Percentiles rank a stretch among this genome's conserved stretches.
phyloP scores from a whole-genome alignment of 2,888 invertebrate species.

The Lasioglossum pauxillum region DNA sequence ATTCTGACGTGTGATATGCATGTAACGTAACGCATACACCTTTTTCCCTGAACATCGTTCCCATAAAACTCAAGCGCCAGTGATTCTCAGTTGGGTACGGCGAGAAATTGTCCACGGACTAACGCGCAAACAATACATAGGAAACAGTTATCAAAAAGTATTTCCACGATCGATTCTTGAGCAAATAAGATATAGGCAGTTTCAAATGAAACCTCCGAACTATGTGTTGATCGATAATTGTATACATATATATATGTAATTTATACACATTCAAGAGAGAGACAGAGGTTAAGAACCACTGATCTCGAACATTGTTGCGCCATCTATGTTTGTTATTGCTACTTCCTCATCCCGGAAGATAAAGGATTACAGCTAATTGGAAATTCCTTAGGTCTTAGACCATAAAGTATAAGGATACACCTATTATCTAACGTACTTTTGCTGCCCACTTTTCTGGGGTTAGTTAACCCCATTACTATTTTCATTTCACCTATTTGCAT shows the following conservation, averaged over 20 bases:
- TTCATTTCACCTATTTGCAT: too few relatives aligned
- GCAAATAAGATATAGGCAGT: background rate
- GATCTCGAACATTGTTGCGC: background rate
- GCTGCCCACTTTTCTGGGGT: too few relatives aligned
- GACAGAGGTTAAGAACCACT: background rate
- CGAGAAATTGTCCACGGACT: background rate
- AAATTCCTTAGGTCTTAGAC: too few relatives aligned
- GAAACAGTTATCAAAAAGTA: background rate
- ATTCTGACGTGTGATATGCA: constrained; percentile 31
- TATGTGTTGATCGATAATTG: background rate
- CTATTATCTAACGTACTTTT: too few relatives aligned
- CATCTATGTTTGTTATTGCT: background rate
- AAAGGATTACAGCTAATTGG: too few relatives aligned
- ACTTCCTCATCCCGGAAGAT: background rate
- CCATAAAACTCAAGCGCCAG: constrained; percentile 23
- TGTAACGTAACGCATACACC: constrained; percentile 19
- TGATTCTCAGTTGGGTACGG: constrained; percentile 15
- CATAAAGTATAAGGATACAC: too few relatives aligned
- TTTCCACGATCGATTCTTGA: background rate
- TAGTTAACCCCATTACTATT: too few relatives aligned
- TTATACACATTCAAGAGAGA: background rate
- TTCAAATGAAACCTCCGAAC: background rate
- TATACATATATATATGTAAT: background rate
- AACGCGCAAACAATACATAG: background rate
- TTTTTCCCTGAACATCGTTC: constrained; percentile 41